These are phyloP conservation scores for Aphelocoma coerulescens DNA, from an alignment of 2,113 vertebrate species.

Conservation along the genomic window DNA sequence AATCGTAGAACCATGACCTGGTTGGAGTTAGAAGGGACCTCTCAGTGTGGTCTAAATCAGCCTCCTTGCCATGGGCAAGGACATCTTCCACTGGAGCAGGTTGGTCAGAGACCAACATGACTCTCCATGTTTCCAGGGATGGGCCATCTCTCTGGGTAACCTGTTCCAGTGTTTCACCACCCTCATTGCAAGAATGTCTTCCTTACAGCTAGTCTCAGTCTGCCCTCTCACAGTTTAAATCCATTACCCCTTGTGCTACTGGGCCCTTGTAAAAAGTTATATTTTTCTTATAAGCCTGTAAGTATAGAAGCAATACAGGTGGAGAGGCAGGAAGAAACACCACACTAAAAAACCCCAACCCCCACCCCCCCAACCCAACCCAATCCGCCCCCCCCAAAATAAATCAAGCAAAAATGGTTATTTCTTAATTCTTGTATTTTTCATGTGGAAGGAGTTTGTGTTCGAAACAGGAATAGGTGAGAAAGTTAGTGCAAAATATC, in stretches of 20 bases:
- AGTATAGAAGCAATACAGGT: neutral
- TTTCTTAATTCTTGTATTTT: neutral
- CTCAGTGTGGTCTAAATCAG: neutral
- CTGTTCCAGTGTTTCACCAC: neutral
- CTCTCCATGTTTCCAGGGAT: neutral
- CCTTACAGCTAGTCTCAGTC: neutral
- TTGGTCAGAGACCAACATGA: neutral
- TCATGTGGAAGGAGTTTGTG: fast-evolving
- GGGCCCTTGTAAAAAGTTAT: neutral
- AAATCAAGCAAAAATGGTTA: neutral
- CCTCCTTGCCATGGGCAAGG: fast-evolving
- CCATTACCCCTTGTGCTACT: fast-evolving
- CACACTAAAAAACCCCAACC: too few species aligned
- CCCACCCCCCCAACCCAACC: neutral
- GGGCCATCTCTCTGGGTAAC: neutral
- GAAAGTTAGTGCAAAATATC: neutral
- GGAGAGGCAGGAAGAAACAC: neutral
- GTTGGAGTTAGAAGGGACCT: neutral
- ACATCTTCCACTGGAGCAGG: too few species aligned
- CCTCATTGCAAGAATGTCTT: neutral
- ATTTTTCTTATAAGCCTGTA: neutral
- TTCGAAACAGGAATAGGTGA: neutral
- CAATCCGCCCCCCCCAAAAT: neutral
- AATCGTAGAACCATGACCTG: neutral
- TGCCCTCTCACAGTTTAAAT: neutral